Conservation (phyloP, 2,113 vertebrate species). For the Chauna torquata region DNA sequence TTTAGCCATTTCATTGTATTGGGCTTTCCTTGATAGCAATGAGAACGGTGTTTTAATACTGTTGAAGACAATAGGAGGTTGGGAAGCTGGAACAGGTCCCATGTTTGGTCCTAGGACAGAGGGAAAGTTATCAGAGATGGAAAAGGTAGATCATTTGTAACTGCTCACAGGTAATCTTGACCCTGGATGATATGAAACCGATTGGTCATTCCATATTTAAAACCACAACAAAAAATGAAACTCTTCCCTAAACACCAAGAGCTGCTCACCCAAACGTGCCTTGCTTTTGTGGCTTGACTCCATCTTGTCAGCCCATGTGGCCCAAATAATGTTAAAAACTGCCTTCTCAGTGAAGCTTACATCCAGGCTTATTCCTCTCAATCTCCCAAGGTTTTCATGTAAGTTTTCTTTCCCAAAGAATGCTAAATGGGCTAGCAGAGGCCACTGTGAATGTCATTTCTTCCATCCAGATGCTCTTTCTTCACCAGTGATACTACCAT, state of each 20-base stretch:
- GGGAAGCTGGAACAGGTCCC: not conserved
- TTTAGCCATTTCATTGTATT: not conserved
- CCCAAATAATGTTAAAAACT: not conserved
- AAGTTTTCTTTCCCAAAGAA: not conserved
- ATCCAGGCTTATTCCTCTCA: not conserved
- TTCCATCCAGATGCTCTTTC: not conserved
- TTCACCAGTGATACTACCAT: not conserved
- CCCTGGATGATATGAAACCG: not conserved
- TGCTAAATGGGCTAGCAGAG: not conserved
- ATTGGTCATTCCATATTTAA: not conserved
- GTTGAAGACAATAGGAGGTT: not conserved
- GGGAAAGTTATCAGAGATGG: not conserved
- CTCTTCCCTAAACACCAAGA: not conserved
- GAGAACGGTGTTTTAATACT: not conserved
- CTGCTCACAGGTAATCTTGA: not conserved
- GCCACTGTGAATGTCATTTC: not conserved
- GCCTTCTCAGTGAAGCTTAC: not conserved
- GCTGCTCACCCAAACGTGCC: fast-evolving
- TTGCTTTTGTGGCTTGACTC: not conserved
- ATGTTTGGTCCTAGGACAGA: not conserved
- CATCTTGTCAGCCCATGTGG: fast-evolving
- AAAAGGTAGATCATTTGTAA: not conserved
- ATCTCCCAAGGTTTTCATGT: not conserved
- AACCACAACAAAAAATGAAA: not conserved
- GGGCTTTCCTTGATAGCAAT: not conserved